phyloP scores from a whole-genome alignment of 2,113 vertebrate species.

The Corydoras maculifer region DNA sequence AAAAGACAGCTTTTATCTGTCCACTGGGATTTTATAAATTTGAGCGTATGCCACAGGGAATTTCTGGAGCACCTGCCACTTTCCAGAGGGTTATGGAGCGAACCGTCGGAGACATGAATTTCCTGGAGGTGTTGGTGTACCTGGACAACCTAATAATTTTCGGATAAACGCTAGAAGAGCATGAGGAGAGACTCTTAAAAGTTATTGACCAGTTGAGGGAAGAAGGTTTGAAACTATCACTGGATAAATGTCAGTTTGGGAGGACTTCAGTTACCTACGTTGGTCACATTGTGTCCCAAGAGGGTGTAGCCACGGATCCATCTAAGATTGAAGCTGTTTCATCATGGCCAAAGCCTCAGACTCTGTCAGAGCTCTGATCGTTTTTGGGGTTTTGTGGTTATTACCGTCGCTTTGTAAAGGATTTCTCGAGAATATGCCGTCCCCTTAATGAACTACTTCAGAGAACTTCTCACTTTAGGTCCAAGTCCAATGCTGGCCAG shows the following conservation, averaged over 20 bases:
- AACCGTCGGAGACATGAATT: constrained; percentile 27
- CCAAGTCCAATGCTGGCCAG: too few species aligned
- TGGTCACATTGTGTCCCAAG: background rate
- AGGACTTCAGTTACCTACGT: background rate
- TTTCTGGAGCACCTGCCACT: constrained; percentile 17
- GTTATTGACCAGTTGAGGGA: background rate
- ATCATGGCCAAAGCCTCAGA: background rate
- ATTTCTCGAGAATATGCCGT: background rate
- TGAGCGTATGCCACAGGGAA: constrained; percentile 1
- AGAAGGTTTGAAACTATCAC: background rate
- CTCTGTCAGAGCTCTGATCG: background rate
- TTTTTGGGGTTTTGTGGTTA: background rate
- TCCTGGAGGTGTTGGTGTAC: constrained; percentile 25
- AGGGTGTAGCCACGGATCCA: too few species aligned
- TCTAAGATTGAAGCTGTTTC: background rate
- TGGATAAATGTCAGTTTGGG: background rate
- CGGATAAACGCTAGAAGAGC: background rate
- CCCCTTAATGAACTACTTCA: background rate
- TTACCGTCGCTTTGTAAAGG: background rate
- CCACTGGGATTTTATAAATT: constrained; percentile 1
- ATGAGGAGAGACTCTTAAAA: background rate
- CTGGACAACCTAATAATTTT: constrained; percentile 29
- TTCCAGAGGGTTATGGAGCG: constrained; percentile 33
- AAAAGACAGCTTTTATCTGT: constrained; percentile 22
- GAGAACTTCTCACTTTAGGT: too few species aligned